Conservation (phyloP, 1,140 invertebrate genomes). For the Andricus grossulariae region DNA sequence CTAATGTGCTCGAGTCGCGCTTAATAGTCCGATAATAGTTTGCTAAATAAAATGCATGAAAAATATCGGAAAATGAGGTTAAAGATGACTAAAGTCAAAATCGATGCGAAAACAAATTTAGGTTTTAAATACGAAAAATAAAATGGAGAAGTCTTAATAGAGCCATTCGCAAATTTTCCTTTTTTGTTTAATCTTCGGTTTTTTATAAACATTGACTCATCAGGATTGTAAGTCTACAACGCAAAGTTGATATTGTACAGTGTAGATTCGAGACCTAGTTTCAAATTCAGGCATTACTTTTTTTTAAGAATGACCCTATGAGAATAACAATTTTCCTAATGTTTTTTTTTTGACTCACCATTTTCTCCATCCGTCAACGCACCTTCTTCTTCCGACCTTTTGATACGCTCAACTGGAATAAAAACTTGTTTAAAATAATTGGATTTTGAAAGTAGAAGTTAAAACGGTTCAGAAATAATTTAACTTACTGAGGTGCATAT, state of each 20-base stretch:
- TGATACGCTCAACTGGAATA: constrained; percentile 69
- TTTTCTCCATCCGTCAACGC: constrained; percentile 71
- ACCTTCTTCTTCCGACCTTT: constrained; percentile 70
- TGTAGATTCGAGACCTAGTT: no score
- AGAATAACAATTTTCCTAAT: neutral
- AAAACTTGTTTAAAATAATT: constrained; percentile 31
- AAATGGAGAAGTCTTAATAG: no score
- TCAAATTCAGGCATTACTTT: no score
- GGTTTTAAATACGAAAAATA: no score
- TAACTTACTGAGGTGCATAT: constrained; percentile 67
- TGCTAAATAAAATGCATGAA: constrained; percentile 1
- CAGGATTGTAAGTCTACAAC: no score
- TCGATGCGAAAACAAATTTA: neutral
- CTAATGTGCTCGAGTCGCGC: constrained; percentile 13
- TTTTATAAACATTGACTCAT: no score
- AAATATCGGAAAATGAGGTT: neutral
- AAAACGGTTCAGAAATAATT: constrained; percentile 22
- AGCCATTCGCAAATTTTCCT: no score
- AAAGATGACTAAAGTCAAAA: constrained; percentile 5
- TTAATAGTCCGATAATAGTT: constrained; percentile 22
- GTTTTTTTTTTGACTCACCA: constrained; percentile 63
- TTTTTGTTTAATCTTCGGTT: no score
- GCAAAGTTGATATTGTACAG: no score
- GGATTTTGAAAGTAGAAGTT: neutral
- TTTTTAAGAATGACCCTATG: no score